A percentile compares a stretch with the other conserved stretches of the same genome.
phyloP scores from a whole-genome alignment of 2,797 vertebrate genomes.

The Hozukius guyotensis region DNA sequence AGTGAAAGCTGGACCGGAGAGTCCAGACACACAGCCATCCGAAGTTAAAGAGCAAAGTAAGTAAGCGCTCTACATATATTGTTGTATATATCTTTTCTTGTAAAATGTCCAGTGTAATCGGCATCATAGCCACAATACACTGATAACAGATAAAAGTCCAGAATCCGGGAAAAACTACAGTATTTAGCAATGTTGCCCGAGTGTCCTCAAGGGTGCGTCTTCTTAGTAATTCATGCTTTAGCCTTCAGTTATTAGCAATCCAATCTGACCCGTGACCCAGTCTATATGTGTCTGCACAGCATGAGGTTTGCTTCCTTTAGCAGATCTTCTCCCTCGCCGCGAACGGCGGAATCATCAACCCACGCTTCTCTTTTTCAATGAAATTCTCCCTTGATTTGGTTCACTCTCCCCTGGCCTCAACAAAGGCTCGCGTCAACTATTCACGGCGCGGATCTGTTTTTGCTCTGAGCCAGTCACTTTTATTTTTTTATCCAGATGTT shows the following conservation, averaged over 20 bases:
- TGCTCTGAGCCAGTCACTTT: not conserved
- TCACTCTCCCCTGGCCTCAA: conserved; percentile 9
- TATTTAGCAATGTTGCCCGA: not conserved
- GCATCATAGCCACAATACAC: not conserved
- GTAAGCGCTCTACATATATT: too few relatives aligned
- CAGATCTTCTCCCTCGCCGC: conserved; percentile 19
- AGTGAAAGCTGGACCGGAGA: too few relatives aligned
- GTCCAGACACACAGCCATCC: too few relatives aligned
- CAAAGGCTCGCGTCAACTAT: conserved; percentile 14
- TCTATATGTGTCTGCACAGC: conserved; percentile 27
- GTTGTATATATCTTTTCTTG: too few relatives aligned
- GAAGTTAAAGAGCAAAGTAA: too few relatives aligned
- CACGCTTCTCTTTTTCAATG: conserved; percentile 27
- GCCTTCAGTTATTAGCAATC: conserved; percentile 35
- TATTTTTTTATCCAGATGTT: conserved; percentile 8
- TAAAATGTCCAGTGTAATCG: too few relatives aligned
- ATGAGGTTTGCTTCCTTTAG: conserved; percentile 20
- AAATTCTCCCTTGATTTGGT: conserved; percentile 42
- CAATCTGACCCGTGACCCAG: conserved; percentile 26
- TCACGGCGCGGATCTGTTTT: not conserved
- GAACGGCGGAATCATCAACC: conserved; percentile 10
- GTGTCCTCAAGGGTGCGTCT: not conserved
- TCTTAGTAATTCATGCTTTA: conserved; percentile 24
- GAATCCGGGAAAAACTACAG: not conserved
- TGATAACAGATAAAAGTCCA: not conserved